Base-by-base conservation (phyloP, 2,113 vertebrate genomes). In the Saguinus imperator region DNA sequence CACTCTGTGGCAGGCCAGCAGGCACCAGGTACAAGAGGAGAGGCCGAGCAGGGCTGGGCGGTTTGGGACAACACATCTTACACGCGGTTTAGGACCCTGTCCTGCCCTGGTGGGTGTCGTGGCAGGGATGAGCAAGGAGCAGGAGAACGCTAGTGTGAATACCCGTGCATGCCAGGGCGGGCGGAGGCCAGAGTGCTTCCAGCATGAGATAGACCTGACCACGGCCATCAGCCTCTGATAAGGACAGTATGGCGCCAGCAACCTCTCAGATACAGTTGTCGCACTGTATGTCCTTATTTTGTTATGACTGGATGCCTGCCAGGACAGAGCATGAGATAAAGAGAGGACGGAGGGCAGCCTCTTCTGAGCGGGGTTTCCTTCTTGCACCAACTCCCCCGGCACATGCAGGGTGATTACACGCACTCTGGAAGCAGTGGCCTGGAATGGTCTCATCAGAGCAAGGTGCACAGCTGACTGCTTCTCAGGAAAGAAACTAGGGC, bases 1-100 rank as follows among this genome's bases (percentile, higher is more conserved):
- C 10, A 25, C 32, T 10, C 12, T 2, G 4, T 0, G 0, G 40
- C 1, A 1, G n/a, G 43, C 0, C 20, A 8, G 57, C 2, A 2
- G 76, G n/a, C 2, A 6, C 43, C 8, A 4, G 18, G 66, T 2
- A 10, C 14, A 0, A 29, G 23, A 37, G 23, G 14, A 0, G 13
- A 10, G 8, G 40, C 5, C 9, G 29, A 2, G 32, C 0, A 0
- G 52, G 57, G 9, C 9, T 16, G 70, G 2, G 20, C 20, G 1
- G n/a, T 27, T 3, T 8, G 57, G 43, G 25, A 14, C 1, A 45
- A 10, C 1, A 3, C 35, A 3, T 29, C 72, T n/a, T 29, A 2
- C 10, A 1, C 7, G n/a, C 0, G 2, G 75, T 12, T 1, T 8
- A 32, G 66, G 91, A 4, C 37, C 10, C 12, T 0, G 1, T 10